Base-by-base conservation (phyloP, 37 sponge, comb jelly and placozoan species). In the Ephydatia muelleri region DNA sequence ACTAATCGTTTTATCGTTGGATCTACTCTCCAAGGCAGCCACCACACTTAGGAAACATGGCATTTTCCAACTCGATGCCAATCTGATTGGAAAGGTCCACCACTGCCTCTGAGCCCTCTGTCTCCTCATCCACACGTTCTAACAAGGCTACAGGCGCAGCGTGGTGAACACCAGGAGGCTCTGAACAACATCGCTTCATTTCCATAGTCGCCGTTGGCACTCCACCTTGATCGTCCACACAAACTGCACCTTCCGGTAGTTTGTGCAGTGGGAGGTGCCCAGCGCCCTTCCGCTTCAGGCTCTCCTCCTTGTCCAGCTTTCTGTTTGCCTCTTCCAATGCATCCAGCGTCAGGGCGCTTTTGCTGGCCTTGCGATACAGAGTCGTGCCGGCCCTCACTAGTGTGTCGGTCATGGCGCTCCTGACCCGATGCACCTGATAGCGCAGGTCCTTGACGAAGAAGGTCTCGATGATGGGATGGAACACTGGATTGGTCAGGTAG, bases 371-470 rank as follows among this genome's bases (percentile, higher is more conserved):
- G 12, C 82, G 68, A 31, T 32, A 28, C 21, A 87, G 29, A n/a
- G 47, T 23, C 5, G 82, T 66, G 67, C 89, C 35, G 26, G 78
- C 84, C 19, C 84, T 31, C 76, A 38, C 25, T n/a, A 40, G 34
- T 38, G 76, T 26, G n/a, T 75, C 35, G 39, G 38, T 34, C 66
- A 67, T 57, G 57, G 57, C 16, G 57, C 19, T 57, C 2, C 47
- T 28, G 2, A 90, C 74, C 0, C 40, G 25, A 14, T 48, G 87
- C 9, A 93, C 80, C 23, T 72, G 65, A 28, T 68, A 43, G 8
- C 94, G 75, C 37, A 93, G 72, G 36, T 93, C 94, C 49, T 83
- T 90, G 39, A 90, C 88, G 74, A 93, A 93, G 70, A 89, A 93
- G 29, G 91, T 82, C 69, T 93, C 91, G 16, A 93, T 67, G 47